Base-by-base conservation (phyloP, 2,113 vertebrate species). In the Corvus hawaiiensis region DNA sequence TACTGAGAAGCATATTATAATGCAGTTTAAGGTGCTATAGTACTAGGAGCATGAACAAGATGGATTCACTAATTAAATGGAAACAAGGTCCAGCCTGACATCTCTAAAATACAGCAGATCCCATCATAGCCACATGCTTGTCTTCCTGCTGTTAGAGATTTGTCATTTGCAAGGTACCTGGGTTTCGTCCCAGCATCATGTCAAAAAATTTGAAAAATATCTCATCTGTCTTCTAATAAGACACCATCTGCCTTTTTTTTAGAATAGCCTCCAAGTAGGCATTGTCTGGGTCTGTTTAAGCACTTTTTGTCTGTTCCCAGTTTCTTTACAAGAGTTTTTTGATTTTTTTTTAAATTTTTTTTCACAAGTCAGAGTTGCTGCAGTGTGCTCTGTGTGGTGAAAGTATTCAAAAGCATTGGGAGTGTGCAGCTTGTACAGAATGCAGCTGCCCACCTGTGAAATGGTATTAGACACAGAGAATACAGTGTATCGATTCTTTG, bases 11-110 rank as follows among this genome's bases (percentile, higher is more conserved):
- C 20, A 9, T 59, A 43, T 85, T 80, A 66, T 61, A 84, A 87
- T 83, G 39, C 59, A 77, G 7, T 80, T 85, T 73, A 46, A 74
- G 79, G 51, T 86, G 67, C 48, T 62, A 1, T 18, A n/a, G n/a
- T 64, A 49, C 68, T 58, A 52, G 43, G 5, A 80, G 11, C 33
- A 9, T 28, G 72, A 67, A 87, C 18, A 80, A 85, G 66, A 87
- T 82, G 43, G 64, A 93, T 93, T 93, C 35, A 26, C 78, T 93
- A 94, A 87, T 91, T 89, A 91, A 90, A 73, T 24, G 39, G 71
- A 85, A 93, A 80, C 52, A 73, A 92, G 72, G 85, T 80, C 89
- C 82, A 91, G 82, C 59, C 48, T 85, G 59, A 55, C 74, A 16
- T 43, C 75, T 85, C 49, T 73, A 55, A 91, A 80, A 80, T 39